Percentiles rank a stretch among this genome's conserved stretches.
phyloP scores from a whole-genome alignment of 2,113 vertebrate species.

The Myocastor coypus region DNA sequence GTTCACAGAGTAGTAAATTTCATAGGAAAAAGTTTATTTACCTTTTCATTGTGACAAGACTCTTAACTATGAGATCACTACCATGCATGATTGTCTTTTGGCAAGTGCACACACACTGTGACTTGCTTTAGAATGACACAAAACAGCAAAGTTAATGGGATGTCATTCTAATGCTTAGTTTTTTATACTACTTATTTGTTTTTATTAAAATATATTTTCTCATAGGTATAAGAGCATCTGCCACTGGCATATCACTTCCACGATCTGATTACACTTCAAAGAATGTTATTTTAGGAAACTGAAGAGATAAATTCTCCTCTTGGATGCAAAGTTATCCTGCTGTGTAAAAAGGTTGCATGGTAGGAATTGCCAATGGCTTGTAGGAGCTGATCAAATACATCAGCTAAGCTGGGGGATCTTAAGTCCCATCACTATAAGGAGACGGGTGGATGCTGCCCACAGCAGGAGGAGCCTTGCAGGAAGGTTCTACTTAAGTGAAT shows the following conservation, averaged over 20 bases:
- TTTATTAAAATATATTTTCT: neutral
- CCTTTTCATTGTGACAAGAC: neutral
- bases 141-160: neutral
- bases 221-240: no score
- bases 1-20: neutral
- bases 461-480: neutral
- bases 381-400: neutral
- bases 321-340: neutral
- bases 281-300: neutral
- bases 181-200: neutral
- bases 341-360: fast-evolving
- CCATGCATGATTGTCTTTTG: fast-evolving
- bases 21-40: neutral
- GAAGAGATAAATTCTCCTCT: neutral
- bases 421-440: neutral
- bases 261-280: neutral
- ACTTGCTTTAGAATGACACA: neutral
- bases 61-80: neutral
- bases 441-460: neutral
- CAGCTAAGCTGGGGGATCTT: neutral
- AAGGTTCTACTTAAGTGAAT: neutral
- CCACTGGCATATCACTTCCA: neutral
- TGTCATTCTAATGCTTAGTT: neutral
- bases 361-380: neutral
- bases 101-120: fast-evolving